phyloP scores from a whole-genome alignment of 2,888 invertebrate species.

The Dynastes tityus region DNA sequence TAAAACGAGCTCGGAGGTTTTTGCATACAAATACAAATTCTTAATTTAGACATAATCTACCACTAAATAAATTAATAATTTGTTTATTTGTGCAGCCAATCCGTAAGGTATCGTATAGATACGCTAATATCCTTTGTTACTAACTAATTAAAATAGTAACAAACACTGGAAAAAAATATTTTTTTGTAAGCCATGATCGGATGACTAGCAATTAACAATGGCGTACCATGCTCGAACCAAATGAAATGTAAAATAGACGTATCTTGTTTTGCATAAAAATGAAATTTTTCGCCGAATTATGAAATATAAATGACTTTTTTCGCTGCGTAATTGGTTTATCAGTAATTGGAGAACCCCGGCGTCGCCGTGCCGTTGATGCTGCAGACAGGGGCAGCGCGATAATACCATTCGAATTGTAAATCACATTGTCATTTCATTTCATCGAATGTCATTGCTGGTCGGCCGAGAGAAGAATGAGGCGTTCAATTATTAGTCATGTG shows the following conservation, averaged over 20 bases:
- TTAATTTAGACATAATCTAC: too few species aligned
- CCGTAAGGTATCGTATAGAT: too few species aligned
- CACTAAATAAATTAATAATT: too few species aligned
- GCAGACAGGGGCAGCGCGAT: conserved; percentile 57
- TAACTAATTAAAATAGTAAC: too few species aligned
- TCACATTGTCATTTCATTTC: conserved; percentile 64
- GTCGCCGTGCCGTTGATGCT: conserved; percentile 35
- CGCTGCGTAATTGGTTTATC: conserved; percentile 61
- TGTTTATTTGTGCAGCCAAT: too few species aligned
- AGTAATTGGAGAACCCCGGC: conserved; percentile 61
- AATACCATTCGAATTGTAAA: conserved; percentile 64
- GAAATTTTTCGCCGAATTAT: conserved; percentile 59
- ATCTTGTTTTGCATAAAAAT: conserved; percentile 63
- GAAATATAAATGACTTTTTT: conserved; percentile 62
- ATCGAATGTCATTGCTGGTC: conserved; percentile 60
- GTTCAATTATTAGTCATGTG: conserved; percentile 59
- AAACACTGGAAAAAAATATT: too few species aligned
- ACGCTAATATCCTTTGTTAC: too few species aligned
- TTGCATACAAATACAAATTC: too few species aligned
- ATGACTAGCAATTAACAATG: conserved; percentile 19
- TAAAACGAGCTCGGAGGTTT: too few species aligned
- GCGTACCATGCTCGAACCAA: background rate
- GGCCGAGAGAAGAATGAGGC: conserved; percentile 58
- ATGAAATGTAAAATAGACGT: conserved; percentile 35
- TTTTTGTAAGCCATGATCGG: background rate